These are phyloP conservation scores for Gryllus bimaculatus DNA, from an alignment of 1,140 invertebrate genomes.

Conservation along the genomic window DNA sequence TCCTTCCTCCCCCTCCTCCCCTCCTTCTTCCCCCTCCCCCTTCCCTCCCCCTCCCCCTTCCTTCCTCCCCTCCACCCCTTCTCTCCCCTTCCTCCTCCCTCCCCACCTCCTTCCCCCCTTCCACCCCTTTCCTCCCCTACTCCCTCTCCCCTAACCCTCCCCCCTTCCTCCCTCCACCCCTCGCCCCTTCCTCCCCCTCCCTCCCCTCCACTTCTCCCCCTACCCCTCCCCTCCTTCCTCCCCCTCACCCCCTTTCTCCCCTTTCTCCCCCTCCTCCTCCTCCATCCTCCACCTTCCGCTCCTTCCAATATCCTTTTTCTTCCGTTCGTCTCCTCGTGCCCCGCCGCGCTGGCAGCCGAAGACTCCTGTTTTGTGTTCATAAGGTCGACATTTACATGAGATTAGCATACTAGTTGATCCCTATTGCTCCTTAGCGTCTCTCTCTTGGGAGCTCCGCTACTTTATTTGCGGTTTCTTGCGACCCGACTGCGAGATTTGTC, in stretches of 20 bases:
- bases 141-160: too few species aligned
- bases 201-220: too few species aligned
- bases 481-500: constrained; percentile 12
- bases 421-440: constrained; percentile 37
- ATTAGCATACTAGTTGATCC: constrained; percentile 47
- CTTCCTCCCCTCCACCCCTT: background rate
- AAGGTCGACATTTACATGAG: constrained; percentile 39
- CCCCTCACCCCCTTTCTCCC: too few species aligned
- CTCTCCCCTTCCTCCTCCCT: too few species aligned
- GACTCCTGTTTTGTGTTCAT: constrained; percentile 4
- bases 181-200: background rate
- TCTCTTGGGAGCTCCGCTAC: constrained; percentile 15
- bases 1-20: background rate
- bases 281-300: background rate
- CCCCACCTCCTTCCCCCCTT: background rate
- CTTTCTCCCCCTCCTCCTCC: too few species aligned
- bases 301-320: background rate
- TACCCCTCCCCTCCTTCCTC: too few species aligned
- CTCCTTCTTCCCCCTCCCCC: background rate
- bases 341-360: background rate
- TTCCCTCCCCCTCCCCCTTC: background rate
- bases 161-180: background rate
- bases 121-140: background rate
- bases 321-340: background rate
- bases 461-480: constrained; percentile 27